Base-by-base conservation (phyloP, 2,797 vertebrate species). In the Sorex maritimensis region DNA sequence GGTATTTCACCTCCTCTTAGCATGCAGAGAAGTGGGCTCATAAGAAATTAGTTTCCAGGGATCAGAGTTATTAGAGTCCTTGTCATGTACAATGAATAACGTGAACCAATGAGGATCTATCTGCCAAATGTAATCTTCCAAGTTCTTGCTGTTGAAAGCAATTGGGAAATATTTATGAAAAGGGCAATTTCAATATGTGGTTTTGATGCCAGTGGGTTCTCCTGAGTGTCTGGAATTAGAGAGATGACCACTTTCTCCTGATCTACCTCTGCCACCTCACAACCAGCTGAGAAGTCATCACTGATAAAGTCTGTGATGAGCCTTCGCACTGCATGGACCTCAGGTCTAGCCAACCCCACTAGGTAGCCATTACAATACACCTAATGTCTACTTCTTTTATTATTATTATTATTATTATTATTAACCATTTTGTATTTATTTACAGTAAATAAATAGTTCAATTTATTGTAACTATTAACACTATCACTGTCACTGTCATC, bases 391-490 rank as follows among this genome's bases (percentile, higher is more conserved):
- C 49, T 52, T 52, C 2, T 52, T 44, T 44, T 44, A 5, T 44
- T 44, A 72, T 49, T 94, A 84, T 44, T 44, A 5, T 44, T 44
- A 72, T 49, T 94, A 84, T 34, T 34, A 34, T 34, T 77, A 72
- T 49, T 94, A 84, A n/a, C 44, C 55, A 49, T 91, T 91, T 82
- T 90, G 30, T 38, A 58, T 69, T 68, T 89, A 78, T 93, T 89
- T 90, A 86, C 14, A 88, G 77, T 89, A 34, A 34, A 44, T 44
- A 44, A 44, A 44, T 44, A 44, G 41, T 44, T 44, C 7, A 44
- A 44, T 44, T 58, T 74, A 49, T 61, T 90, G 72, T 46, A 82
- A 91, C 52, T 89, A 52, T 30, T 67, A 23, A 67, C 10, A 84
- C 12, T 7, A 44, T 34, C 34, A 34, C 34, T 34, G 34, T 34